A percentile compares a stretch with the other conserved stretches of the same genome.
phyloP scores from a whole-genome alignment of 2,113 vertebrate genomes.

The Gymnarchus niloticus region DNA sequence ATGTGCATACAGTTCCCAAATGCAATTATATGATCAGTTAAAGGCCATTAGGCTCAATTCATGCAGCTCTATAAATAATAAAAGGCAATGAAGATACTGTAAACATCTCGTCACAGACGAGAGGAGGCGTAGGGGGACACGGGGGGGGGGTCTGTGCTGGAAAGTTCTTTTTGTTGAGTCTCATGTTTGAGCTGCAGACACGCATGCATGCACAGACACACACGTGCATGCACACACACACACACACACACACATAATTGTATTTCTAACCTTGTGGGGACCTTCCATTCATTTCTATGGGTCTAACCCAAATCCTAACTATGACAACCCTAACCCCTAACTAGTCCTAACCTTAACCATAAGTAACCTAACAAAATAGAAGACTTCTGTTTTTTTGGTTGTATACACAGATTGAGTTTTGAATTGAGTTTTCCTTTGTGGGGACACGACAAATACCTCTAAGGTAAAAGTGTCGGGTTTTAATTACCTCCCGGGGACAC shows the following conservation, averaged over 20 bases:
- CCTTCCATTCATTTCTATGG: neutral
- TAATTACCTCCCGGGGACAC: neutral
- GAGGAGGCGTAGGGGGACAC: neutral
- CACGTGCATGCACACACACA: neutral
- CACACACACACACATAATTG: neutral
- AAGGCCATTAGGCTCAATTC: slow-evolving; percentile 44
- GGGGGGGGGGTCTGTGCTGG: neutral
- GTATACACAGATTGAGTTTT: neutral
- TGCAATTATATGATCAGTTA: slow-evolving; percentile 48
- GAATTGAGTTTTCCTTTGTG: too few relatives aligned
- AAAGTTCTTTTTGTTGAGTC: neutral
- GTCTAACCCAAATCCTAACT: neutral
- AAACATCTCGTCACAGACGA: neutral
- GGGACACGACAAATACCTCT: neutral
- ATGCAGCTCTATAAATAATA: slow-evolving; percentile 24
- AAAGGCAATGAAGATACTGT: slow-evolving; percentile 15
- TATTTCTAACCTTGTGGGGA: neutral
- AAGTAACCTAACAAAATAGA: neutral
- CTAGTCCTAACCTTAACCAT: neutral
- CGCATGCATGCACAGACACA: neutral
- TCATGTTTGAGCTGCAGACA: slow-evolving; percentile 6
- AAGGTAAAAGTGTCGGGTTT: neutral
- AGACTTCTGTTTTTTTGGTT: neutral
- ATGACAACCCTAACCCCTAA: neutral
- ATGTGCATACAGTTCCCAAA: slow-evolving; percentile 38